Evolutionary conservation across 2,797 vertebrate genomes (phyloP), one percentile per base, ranked within the genome.

Genomic region (Trichosurus vulpecula): DNA sequence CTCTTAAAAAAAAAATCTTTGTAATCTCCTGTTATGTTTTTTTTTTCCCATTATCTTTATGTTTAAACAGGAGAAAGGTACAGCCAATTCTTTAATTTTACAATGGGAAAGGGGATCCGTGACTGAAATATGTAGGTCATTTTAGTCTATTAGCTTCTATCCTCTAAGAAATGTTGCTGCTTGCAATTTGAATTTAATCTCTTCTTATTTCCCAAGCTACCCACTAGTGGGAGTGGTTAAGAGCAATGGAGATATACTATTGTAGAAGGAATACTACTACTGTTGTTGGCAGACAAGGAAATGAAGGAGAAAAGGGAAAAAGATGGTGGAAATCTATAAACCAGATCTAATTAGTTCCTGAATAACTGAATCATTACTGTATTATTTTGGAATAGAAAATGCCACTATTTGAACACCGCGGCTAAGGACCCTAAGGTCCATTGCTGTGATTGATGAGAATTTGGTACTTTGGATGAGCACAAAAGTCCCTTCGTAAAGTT

Each of bases 11-110:
- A 41, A 74, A n/a, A 74, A 74, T 74, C 66, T 66, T 66, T 41
- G 14, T 74, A 74, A 74, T 2, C 19, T 41, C 57, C 95, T 96
- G 90, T 5, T n/a, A n/a, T n/a, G 96, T 5, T 93, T 93, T 4
- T 92, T 66, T 11, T 93, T 52, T 12, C 91, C 90, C 93, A 54
- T 29, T 8, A 56, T 16, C 12, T 91, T 96, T 12, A 95, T 31
- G 27, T n/a, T 52, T 90, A 52, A 90, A 51, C 87, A 27, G 87
- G 51, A 53, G 4, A 41, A 51, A 51, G 10, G 51, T 52, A 52
- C 14, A 90, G 89, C 47, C 51, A 90, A 31, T 53, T 90, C 30
- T 53, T 90, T n/a, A 90, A 52, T 90, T 53, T 90, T 90, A 51
- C 51, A 29, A 52, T 74, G 30, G 27, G 11, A 90, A 52, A 29